Conservation (phyloP, 2,797 vertebrate genomes). For the Danio albolineatus region DNA sequence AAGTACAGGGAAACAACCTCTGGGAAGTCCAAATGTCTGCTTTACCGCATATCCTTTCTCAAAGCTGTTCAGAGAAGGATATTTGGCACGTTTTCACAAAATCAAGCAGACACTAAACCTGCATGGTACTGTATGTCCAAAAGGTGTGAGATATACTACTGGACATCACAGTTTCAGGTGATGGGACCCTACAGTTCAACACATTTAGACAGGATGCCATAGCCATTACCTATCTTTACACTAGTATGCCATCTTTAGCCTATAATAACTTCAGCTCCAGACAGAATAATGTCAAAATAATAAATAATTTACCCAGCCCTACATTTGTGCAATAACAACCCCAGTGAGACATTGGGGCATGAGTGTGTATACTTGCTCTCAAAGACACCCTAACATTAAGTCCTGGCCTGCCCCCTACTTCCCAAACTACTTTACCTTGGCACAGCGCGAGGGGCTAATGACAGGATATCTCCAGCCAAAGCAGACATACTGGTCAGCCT, state of each 20-base stretch:
- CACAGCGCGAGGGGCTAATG: conserved; percentile 70
- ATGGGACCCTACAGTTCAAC: neutral
- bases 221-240: neutral
- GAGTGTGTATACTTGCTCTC: conserved; percentile 59
- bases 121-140: neutral
- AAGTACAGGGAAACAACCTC: conserved; percentile 44
- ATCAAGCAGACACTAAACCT: neutral
- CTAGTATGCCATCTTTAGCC: conserved; percentile 50
- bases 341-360: conserved; percentile 49
- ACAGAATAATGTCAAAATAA: conserved; percentile 55
- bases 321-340: conserved; percentile 34
- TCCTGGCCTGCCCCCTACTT: conserved; percentile 67
- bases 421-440: conserved; percentile 68
- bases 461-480: conserved; percentile 72
- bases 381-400: conserved; percentile 66
- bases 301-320: conserved; percentile 39
- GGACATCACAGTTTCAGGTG: conserved; percentile 16
- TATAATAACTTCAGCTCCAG: conserved; percentile 55
- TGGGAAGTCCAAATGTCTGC: conserved; percentile 34
- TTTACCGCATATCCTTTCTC: neutral
- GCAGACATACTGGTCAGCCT: conserved; percentile 65
- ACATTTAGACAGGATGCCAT: neutral
- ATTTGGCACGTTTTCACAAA: neutral
- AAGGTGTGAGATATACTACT: neutral
- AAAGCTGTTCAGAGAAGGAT: neutral